A percentile compares a stretch with the other conserved stretches of the same genome.
Evolutionary conservation across 2,888 invertebrate genomes (phyloP).

Genomic region (Trissonchulus sp.): DNA sequence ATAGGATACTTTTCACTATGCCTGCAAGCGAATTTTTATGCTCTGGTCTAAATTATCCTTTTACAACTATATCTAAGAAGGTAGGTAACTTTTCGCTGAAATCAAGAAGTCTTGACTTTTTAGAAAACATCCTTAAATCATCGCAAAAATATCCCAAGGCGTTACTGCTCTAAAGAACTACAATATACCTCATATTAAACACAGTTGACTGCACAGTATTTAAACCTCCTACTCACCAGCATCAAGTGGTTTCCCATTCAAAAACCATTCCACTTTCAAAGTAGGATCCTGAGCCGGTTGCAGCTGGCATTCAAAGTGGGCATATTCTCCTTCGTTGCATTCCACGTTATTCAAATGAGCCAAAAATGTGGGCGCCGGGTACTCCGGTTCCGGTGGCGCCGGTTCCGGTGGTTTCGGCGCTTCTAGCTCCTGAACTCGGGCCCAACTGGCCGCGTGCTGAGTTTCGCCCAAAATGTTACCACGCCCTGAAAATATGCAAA

Average conservation of each 20-base stretch:
- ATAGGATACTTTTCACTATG: too few species aligned
- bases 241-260: slow-evolving; percentile 48
- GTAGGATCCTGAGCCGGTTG: slow-evolving; percentile 86
- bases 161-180: too few species aligned
- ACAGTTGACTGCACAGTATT: too few species aligned
- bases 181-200: too few species aligned
- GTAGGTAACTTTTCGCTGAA: too few species aligned
- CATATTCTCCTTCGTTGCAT: slow-evolving; percentile 75
- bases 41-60: too few species aligned
- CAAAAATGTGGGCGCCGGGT: slow-evolving; percentile 75
- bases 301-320: slow-evolving; percentile 79
- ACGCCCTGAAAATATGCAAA: slow-evolving; percentile 42
- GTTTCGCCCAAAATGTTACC: slow-evolving; percentile 66
- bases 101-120: too few species aligned
- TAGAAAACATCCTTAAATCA: too few species aligned
- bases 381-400: slow-evolving; percentile 69
- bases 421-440: slow-evolving; percentile 80
- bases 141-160: too few species aligned
- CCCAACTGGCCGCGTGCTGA: slow-evolving; percentile 84
- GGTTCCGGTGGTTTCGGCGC: slow-evolving; percentile 37
- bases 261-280: slow-evolving; percentile 63
- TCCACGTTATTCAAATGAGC: slow-evolving; percentile 83
- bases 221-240: too few species aligned
- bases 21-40: too few species aligned
- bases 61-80: too few species aligned